Percentiles rank a stretch among this genome's conserved stretches.
Evolutionary conservation across 2,797 vertebrate genomes (phyloP).

Genomic region (Alfaro cultratus): DNA sequence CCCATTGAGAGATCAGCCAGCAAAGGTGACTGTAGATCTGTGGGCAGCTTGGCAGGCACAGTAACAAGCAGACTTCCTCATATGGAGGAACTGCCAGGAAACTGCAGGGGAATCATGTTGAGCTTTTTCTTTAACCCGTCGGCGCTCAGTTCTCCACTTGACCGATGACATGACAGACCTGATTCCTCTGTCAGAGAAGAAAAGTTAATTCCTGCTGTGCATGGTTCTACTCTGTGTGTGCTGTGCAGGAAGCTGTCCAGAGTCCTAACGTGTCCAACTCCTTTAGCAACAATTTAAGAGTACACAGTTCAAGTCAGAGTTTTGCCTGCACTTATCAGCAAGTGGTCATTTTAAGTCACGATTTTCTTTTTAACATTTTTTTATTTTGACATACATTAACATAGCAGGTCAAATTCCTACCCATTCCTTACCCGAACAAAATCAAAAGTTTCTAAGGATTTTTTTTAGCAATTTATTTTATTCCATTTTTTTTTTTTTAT

Average conservation of each 20-base stretch:
- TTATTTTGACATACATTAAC: background rate
- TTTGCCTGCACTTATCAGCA: background rate
- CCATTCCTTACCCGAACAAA: too few relatives aligned
- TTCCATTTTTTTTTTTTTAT: background rate
- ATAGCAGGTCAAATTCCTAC: too few relatives aligned
- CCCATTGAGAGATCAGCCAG: conserved; percentile 41
- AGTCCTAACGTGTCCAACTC: background rate
- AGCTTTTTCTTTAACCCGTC: conserved; percentile 37
- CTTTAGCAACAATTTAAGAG: background rate
- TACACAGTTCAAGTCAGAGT: background rate
- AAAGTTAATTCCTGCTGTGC: conserved; percentile 39
- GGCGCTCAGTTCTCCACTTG: conserved; percentile 27
- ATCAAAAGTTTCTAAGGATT: background rate
- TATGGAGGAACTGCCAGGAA: conserved; percentile 36
- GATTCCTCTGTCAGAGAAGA: conserved; percentile 43
- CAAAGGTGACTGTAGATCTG: conserved; percentile 41
- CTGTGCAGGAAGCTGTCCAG: background rate
- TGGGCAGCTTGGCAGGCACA: conserved; percentile 30
- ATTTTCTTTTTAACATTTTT: background rate
- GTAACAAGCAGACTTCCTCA: conserved; percentile 25
- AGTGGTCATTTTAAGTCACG: background rate
- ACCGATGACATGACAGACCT: conserved; percentile 39
- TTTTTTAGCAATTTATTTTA: background rate
- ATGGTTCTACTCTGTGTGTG: conserved; percentile 19
- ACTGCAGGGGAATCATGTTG: conserved; percentile 35